phyloP scores from a whole-genome alignment of 2,113 vertebrate species.

The Calyptommatus sinebrachiatus region DNA sequence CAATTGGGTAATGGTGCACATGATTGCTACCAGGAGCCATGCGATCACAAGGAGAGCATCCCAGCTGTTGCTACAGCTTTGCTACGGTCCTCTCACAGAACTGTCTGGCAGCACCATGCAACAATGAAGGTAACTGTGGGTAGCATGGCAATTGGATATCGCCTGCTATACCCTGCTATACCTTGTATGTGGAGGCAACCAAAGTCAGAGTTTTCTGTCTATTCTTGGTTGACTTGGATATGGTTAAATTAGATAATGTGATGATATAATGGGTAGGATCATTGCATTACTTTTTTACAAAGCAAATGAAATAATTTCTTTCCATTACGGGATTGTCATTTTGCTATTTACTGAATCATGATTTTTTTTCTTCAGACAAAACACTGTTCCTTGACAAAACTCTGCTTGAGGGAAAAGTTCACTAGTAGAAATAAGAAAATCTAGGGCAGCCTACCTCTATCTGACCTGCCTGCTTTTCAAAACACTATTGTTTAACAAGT shows the following conservation, averaged over 20 bases:
- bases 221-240: neutral
- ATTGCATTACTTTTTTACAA: too few relatives aligned
- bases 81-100: too few relatives aligned
- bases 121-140: too few relatives aligned
- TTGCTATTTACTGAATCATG: too few relatives aligned
- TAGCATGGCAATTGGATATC: too few relatives aligned
- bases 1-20: too few relatives aligned
- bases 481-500: slow-evolving; percentile 25
- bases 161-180: neutral
- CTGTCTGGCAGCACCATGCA: too few relatives aligned
- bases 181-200: too few relatives aligned
- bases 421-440: neutral
- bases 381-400: neutral
- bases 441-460: neutral
- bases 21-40: too few relatives aligned
- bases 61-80: too few relatives aligned
- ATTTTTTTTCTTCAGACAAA: neutral
- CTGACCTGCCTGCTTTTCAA: slow-evolving; percentile 36
- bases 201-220: neutral
- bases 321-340: neutral
- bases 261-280: neutral
- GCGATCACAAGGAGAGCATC: too few relatives aligned
- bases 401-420: neutral
- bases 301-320: neutral
- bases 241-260: neutral